phyloP scores from a whole-genome alignment of 2,113 vertebrate species.

The Oryzias curvinotus region DNA sequence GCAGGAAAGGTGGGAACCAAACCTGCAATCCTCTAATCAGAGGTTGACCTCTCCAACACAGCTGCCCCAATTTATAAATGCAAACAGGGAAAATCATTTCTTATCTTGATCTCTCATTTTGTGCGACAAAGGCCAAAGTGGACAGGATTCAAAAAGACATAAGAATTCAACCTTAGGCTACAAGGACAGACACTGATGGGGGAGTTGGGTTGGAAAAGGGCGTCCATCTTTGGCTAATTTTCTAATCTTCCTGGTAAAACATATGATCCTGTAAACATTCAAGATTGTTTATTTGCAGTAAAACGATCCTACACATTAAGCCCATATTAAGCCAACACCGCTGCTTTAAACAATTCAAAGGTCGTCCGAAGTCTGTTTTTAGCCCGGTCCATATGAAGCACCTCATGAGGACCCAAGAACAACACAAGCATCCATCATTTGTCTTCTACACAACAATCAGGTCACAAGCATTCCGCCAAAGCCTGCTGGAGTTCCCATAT shows the following conservation, averaged over 20 bases:
- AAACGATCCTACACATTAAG: constrained; percentile 48
- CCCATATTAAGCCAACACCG: constrained; percentile 57
- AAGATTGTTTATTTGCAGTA: constrained; percentile 40
- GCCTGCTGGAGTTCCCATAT: not conserved
- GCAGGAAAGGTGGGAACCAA: too few relatives aligned
- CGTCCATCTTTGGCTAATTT: constrained; percentile 12
- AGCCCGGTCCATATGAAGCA: constrained; percentile 40
- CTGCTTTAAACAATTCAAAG: constrained; percentile 62
- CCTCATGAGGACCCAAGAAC: constrained; percentile 57
- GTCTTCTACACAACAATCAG: constrained; percentile 31
- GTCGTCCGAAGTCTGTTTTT: constrained; percentile 66
- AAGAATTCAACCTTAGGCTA: too few relatives aligned
- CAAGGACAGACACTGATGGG: too few relatives aligned
- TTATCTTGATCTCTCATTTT: too few relatives aligned
- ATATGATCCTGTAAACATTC: not conserved
- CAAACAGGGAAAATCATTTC: too few relatives aligned
- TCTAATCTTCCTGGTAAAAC: constrained; percentile 13
- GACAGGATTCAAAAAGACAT: too few relatives aligned
- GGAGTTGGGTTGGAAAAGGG: too few relatives aligned
- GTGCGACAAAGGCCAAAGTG: too few relatives aligned
- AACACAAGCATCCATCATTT: constrained; percentile 26
- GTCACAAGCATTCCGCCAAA: constrained; percentile 42
- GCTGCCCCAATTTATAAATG: too few relatives aligned
- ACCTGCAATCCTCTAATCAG: too few relatives aligned
- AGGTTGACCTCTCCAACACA: too few relatives aligned